These are phyloP conservation scores for Cavia aperea DNA, from an alignment of 2,113 vertebrate genomes.

Conservation along the genomic window DNA sequence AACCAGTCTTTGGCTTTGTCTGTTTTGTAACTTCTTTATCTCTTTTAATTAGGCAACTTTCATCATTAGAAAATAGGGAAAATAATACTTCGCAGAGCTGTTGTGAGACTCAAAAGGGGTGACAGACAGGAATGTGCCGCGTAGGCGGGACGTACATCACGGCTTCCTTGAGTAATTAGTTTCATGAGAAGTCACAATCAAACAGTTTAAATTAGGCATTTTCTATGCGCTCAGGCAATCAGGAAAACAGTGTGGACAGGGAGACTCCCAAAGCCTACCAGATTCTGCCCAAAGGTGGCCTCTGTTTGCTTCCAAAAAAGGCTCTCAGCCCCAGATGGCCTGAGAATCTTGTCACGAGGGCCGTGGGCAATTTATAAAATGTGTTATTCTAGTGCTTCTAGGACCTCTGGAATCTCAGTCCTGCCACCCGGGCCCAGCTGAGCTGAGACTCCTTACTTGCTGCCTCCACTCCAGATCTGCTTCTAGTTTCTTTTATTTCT, in stretches of 20 bases:
- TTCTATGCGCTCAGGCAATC: background rate
- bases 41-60: conserved; percentile 34
- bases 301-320: background rate
- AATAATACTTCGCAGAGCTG: background rate
- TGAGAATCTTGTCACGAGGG: background rate
- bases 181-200: background rate
- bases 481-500: background rate
- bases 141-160: background rate
- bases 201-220: background rate
- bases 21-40: background rate
- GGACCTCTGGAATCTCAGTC: background rate
- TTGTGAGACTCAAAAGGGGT: background rate
- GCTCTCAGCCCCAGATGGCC: background rate
- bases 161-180: background rate
- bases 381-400: background rate
- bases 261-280: background rate
- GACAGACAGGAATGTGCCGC: background rate
- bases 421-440: no score
- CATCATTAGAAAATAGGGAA: background rate
- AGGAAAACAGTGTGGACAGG: background rate
- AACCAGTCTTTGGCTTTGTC: background rate
- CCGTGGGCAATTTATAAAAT: background rate
- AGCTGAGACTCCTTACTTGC: background rate
- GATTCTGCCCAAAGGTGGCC: background rate
- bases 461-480: background rate